These are phyloP conservation scores for Luffia ferchaultella DNA, from an alignment of 2,888 invertebrate genomes.

Conservation along the genomic window DNA sequence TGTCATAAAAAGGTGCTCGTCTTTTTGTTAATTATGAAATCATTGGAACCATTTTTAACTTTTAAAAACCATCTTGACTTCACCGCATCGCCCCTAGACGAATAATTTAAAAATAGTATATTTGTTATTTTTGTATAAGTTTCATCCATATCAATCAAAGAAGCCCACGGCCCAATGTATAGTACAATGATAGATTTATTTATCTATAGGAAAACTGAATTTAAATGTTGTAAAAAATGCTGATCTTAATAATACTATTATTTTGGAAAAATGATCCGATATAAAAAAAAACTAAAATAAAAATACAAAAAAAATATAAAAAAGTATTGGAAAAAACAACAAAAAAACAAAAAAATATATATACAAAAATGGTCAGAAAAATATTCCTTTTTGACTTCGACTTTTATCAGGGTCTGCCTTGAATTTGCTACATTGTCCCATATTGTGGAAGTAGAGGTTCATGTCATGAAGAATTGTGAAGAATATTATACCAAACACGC, in stretches of 20 bases:
- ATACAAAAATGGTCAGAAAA: slow-evolving; percentile 32
- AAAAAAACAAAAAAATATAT: slow-evolving; percentile 25
- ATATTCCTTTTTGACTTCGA: slow-evolving; percentile 27
- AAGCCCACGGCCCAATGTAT: background rate
- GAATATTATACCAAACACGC: no score
- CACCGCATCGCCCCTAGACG: no score
- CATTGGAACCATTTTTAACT: background rate
- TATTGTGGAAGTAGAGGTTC: no score
- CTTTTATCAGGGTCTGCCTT: slow-evolving; percentile 25
- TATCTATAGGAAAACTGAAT: slow-evolving; percentile 56
- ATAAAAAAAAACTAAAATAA: background rate
- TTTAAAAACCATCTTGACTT: background rate
- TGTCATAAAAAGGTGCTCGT: no score
- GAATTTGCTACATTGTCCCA: no score
- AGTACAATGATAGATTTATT: slow-evolving; percentile 13
- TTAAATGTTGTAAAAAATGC: slow-evolving; percentile 41
- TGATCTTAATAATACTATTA: slow-evolving; percentile 49
- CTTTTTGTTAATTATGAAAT: no score
- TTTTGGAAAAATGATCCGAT: slow-evolving; percentile 49
- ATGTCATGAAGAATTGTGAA: no score
- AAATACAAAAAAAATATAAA: background rate
- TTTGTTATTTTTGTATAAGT: background rate
- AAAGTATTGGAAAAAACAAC: background rate
- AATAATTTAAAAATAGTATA: no score
- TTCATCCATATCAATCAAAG: background rate